A percentile compares a stretch with the other conserved stretches of the same genome.
These are phyloP conservation scores for Agrotis ipsilon DNA, from an alignment of 2,888 invertebrate genomes.

Conservation along the genomic window DNA sequence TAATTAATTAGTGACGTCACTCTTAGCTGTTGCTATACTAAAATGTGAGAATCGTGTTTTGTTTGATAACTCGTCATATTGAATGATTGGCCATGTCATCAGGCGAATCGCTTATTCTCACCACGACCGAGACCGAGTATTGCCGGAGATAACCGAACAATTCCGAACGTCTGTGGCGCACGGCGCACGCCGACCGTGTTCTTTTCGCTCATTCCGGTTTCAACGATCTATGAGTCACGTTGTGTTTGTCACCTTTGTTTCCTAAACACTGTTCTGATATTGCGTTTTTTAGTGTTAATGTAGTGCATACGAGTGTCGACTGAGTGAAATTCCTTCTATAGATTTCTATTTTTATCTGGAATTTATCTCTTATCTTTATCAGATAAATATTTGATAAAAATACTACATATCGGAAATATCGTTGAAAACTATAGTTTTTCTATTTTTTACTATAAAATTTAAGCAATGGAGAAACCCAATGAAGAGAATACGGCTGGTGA, in stretches of 20 bases:
- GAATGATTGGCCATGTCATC: no score
- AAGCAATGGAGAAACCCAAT: background rate
- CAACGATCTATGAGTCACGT: constrained; percentile 15
- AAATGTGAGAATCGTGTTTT: no score
- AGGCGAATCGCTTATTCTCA: no score
- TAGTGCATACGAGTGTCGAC: background rate
- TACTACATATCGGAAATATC: background rate
- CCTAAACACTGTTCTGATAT: background rate
- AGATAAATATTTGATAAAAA: constrained; percentile 12
- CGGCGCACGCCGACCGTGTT: no score
- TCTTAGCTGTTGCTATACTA: no score
- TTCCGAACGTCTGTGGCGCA: constrained; percentile 30
- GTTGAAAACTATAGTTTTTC: background rate
- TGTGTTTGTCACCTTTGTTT: constrained; percentile 1
- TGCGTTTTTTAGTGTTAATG: background rate
- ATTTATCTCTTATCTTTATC: constrained; percentile 7
- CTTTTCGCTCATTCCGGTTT: constrained; percentile 14
- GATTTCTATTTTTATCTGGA: background rate
- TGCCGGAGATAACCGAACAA: constrained; percentile 36
- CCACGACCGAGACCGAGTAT: constrained; percentile 19
- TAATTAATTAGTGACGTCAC: no score
- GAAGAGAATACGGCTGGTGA: background rate
- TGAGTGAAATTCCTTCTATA: background rate
- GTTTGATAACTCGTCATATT: no score
- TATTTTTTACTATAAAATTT: constrained; percentile 15